Base-by-base conservation (phyloP, 1,140 invertebrate species). In the Eupeodes corollae region DNA sequence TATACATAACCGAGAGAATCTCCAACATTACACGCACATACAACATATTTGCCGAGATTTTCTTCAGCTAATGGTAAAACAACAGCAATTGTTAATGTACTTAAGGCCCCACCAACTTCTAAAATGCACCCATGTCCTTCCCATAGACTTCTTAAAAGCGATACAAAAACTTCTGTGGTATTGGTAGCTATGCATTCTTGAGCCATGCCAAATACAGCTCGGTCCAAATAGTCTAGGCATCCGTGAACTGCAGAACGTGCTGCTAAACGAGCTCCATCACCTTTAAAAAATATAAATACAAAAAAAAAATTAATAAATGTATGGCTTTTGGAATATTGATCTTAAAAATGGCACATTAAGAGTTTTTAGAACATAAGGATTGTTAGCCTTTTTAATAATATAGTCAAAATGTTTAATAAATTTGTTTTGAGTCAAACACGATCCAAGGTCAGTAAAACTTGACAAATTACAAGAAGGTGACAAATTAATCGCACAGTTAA, bases 21-120 rank as follows among this genome's bases (percentile, higher is more conserved):
- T 2, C 91, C 91, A 16, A 94, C 88, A 67, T 94, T 94, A 57
- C 91, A 91, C 32, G 85, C 82, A 68, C 91, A 95, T 10, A 87
- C 86, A 43, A 88, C 79, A 69, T 79, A 90, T 57, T 80, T 58
- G 68, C 72, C 31, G 11, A 43, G 33, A 26, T 48, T 46, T 3
- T 52, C 16, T 38, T 49, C 49, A 21, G 26, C 40, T 51, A 82
- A 57, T 41, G 85, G 89, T 57, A 82, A 74, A 42, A 91, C 75
- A 42, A 86, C 75, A 43, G 84, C 86, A 16, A 85, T 82, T 44
- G 86, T 89, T 34, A 94, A 70, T 1, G 91, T 94, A 1, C 91
- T 94, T 6, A 94, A 69, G 62, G 88, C 82, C 15, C 88, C 91
- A 52, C 88, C 79, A 56, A 91, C 83, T 63, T 90, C 81, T 18